phyloP scores from a whole-genome alignment of 2,888 invertebrate species.

The Synergus itoensis region DNA sequence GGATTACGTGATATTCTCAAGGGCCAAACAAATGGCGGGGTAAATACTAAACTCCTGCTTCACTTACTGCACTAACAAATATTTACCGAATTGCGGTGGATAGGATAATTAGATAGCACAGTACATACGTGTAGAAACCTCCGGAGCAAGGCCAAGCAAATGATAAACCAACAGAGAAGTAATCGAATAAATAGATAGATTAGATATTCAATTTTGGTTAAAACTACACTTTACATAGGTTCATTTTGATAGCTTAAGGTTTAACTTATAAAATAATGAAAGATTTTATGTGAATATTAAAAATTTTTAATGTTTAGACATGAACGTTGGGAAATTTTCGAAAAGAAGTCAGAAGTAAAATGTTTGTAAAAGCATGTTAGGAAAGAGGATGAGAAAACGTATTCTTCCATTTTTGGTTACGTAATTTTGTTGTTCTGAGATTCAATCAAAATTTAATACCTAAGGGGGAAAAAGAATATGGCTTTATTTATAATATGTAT shows the following conservation, averaged over 20 bases:
- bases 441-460: background rate
- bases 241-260: background rate
- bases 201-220: background rate
- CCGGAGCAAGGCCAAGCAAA: background rate
- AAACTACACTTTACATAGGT: background rate
- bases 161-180: background rate
- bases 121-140: slow-evolving; percentile 1
- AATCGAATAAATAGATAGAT: background rate
- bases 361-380: too few relatives aligned
- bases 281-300: too few relatives aligned
- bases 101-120: slow-evolving; percentile 40
- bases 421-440: too few relatives aligned
- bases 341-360: too few relatives aligned
- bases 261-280: too few relatives aligned
- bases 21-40: slow-evolving; percentile 24
- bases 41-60: slow-evolving; percentile 12
- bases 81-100: slow-evolving; percentile 22
- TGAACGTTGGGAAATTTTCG: too few relatives aligned
- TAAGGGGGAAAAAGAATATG: too few relatives aligned
- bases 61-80: slow-evolving; percentile 25
- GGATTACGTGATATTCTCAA: background rate
- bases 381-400: too few relatives aligned
- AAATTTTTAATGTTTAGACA: too few relatives aligned
- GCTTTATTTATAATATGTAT: too few relatives aligned
- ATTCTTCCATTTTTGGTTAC: too few relatives aligned